phyloP scores from a whole-genome alignment of 2,113 vertebrate species.

The Cyprinodon variegatus region DNA sequence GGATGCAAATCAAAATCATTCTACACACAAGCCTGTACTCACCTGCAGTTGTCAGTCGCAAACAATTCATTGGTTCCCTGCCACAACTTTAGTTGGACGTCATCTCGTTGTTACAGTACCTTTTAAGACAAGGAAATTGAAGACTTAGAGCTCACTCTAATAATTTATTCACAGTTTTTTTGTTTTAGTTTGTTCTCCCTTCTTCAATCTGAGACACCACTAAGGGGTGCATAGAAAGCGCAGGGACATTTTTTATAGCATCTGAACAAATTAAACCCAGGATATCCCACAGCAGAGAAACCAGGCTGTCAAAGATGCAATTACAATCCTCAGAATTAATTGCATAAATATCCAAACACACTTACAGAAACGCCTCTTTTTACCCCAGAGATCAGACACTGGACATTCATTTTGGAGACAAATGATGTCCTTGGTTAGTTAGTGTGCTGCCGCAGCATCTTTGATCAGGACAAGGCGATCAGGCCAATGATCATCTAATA shows the following conservation, averaged over 20 bases:
- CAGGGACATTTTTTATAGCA: slow-evolving; percentile 75
- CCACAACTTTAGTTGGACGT: not conserved
- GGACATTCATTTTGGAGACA: not conserved
- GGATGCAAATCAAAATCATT: slow-evolving; percentile 56
- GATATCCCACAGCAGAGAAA: slow-evolving; percentile 58
- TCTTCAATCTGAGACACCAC: slow-evolving; percentile 74
- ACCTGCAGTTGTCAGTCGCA: slow-evolving; percentile 6
- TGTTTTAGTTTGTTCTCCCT: slow-evolving; percentile 57
- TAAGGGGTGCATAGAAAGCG: slow-evolving; percentile 75
- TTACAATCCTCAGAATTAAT: not conserved
- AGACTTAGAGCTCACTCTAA: not conserved
- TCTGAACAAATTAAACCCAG: slow-evolving; percentile 70
- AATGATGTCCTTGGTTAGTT: not conserved
- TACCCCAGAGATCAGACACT: not conserved
- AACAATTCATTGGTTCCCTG: not conserved
- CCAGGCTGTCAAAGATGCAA: slow-evolving; percentile 80
- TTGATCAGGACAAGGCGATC: not conserved
- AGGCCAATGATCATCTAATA: slow-evolving; percentile 33
- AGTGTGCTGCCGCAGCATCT: not conserved
- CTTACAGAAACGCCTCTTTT: not conserved
- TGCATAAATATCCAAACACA: not conserved
- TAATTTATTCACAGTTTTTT: not conserved
- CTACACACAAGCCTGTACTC: not conserved
- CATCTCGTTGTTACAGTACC: not conserved
- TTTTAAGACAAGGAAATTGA: not conserved